Evolutionary conservation across 1,140 invertebrate species (phyloP).

Genomic region (Drosophila ambigua): DNA sequence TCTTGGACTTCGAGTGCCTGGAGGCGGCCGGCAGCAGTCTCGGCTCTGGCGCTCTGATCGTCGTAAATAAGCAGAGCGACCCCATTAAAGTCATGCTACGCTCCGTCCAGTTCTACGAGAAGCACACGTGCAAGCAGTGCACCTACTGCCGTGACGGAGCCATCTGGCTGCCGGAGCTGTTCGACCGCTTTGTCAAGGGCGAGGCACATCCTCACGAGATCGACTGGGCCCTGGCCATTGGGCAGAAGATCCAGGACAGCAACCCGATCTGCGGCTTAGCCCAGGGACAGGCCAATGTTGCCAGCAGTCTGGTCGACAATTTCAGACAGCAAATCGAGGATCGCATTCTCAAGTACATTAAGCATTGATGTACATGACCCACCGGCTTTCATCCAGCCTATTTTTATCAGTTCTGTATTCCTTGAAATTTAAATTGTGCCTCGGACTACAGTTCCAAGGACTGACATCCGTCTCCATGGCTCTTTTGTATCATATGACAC

Average conservation of each 20-base stretch:
- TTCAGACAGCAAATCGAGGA: slow-evolving; percentile 35
- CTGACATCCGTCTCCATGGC: no score
- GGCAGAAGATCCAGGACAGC: slow-evolving; percentile 99
- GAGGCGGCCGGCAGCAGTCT: slow-evolving; percentile 95
- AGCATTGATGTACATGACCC: background rate
- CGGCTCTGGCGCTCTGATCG: slow-evolving; percentile 98
- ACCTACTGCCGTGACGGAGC: slow-evolving; percentile 98
- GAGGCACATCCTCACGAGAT: slow-evolving; percentile 97
- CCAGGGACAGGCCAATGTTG: slow-evolving; percentile 27
- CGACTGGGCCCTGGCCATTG: slow-evolving; percentile 98
- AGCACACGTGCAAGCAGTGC: slow-evolving; percentile 99
- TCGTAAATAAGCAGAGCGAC: slow-evolving; percentile 98
- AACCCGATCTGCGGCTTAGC: slow-evolving; percentile 97
- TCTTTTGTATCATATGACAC: no score
- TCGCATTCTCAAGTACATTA: slow-evolving; percentile 28
- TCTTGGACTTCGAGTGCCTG: slow-evolving; percentile 98
- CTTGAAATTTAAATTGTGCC: background rate
- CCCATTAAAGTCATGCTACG: slow-evolving; percentile 97
- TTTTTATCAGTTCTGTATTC: no score
- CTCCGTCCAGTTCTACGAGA: slow-evolving; percentile 98
- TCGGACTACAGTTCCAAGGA: no score
- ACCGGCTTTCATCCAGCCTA: background rate
- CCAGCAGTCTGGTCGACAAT: slow-evolving; percentile 11
- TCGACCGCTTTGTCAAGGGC: slow-evolving; percentile 88
- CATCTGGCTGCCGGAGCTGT: slow-evolving; percentile 98